Evolutionary conservation across 2,888 invertebrate genomes (phyloP), one percentile per base, ranked within the genome.

Genomic region (Agrotis ipsilon): DNA sequence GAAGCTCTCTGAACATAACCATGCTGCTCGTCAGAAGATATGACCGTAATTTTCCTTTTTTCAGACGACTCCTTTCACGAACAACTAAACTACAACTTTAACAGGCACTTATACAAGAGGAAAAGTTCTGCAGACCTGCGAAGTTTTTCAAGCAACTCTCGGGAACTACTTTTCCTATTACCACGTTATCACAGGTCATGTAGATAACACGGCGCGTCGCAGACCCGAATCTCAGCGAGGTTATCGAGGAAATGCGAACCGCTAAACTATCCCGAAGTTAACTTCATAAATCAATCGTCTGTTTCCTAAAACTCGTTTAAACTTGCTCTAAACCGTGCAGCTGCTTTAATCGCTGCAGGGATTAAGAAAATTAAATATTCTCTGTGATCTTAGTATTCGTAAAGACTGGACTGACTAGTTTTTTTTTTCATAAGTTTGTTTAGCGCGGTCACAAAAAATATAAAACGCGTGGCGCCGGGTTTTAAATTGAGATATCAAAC

Each of bases 271-370:
- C 72, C 65, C 54, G 9, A 75, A 79, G 71, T 67, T 75, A 73
- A 82, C 78, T 82, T 75, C 72, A 75, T 85, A 80, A 85, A 80
- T 79, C 80, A 85, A 83, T 85, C 76, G 72, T 62, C 82, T 82
- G 67, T 67, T 78, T 79, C 78, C 78, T 81, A 62, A 81, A 82
- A 78, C 82, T 82, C 67, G 72, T 78, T 81, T 78, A 57, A 81
- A 81, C 32, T 78, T 78, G 24, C 63, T 64, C 46, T 64, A 27
- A 64, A 54, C 52, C 43, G 39, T 58, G 46, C 66, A 70, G 49
- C 60, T 54, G 48, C 52, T 81, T 71, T 62, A 62, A 58, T 62
- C 62, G 45, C 52, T 72, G 73, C 62, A 64, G 27, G 49, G 62
- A 59, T 59, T 80, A 63, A 59, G 43, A 67, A 48, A 66, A 75